Evolutionary conservation across 2,797 vertebrate species (phyloP).

Genomic region (Gallinago solitaria): DNA sequence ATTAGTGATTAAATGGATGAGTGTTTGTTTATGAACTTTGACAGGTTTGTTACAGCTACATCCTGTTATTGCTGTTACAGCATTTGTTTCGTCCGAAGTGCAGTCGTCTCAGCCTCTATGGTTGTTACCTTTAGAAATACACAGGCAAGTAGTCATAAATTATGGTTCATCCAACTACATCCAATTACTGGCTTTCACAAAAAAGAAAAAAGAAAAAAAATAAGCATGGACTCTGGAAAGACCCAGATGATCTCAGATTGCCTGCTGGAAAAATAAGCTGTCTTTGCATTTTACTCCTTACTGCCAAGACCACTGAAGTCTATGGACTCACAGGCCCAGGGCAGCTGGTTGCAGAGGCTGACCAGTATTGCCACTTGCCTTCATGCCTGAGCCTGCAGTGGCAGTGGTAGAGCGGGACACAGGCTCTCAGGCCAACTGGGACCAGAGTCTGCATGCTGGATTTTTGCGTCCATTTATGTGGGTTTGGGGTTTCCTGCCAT

Average conservation of each 20-base stretch:
- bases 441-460: background rate
- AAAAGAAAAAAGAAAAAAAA: background rate
- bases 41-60: constrained; percentile 52
- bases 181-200: background rate
- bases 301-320: background rate
- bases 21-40: constrained; percentile 60
- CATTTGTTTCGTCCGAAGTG: constrained; percentile 38
- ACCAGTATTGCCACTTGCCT: rapidly evolving
- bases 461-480: background rate
- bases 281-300: background rate
- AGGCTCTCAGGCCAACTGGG: background rate
- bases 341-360: background rate
- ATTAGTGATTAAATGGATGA: constrained; percentile 69
- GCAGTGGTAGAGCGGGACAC: background rate
- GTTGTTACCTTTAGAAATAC: constrained; percentile 38
- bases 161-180: background rate
- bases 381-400: background rate
- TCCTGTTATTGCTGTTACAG: background rate
- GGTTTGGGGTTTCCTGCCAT: background rate
- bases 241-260: background rate
- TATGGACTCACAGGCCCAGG: background rate
- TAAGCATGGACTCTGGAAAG: background rate
- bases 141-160: background rate
- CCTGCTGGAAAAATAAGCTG: background rate
- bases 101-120: constrained; percentile 19